phyloP scores from a whole-genome alignment of 2,113 vertebrate species.

The Okapia johnstoni region DNA sequence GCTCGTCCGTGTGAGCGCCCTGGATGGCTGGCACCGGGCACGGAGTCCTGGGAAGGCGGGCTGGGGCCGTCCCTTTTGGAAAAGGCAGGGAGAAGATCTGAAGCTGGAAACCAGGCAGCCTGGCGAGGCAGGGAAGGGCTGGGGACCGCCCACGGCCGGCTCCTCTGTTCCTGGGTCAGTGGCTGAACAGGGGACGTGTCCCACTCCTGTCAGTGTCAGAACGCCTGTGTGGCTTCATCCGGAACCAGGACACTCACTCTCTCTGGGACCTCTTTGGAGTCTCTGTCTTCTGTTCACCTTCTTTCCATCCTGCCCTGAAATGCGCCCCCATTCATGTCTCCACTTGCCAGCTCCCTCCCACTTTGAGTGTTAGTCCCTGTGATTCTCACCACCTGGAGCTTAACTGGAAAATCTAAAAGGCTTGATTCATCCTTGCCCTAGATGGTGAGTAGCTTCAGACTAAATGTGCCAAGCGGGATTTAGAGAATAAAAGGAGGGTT shows the following conservation, averaged over 20 bases:
- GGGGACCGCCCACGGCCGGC: no score
- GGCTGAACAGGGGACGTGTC: not conserved
- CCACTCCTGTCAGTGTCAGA: not conserved
- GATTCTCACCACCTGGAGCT: not conserved
- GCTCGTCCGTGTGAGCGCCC: not conserved
- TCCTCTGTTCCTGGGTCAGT: not conserved
- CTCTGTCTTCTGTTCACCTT: not conserved
- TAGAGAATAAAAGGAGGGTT: not conserved
- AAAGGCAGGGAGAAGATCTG: not conserved
- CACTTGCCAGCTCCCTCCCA: not conserved
- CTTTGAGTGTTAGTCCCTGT: not conserved
- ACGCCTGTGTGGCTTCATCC: not conserved
- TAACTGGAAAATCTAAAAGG: not conserved
- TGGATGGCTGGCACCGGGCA: not conserved
- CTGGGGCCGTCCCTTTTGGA: accelerated
- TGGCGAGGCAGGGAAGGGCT: not conserved
- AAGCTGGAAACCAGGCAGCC: not conserved
- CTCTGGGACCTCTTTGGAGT: not conserved
- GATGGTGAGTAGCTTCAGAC: not conserved
- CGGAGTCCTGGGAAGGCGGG: not conserved
- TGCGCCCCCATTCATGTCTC: accelerated
- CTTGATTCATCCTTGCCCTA: not conserved
- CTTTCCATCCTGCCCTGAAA: not conserved
- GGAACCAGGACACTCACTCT: accelerated
- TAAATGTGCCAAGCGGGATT: not conserved